Evolutionary conservation across 2,113 vertebrate species (phyloP).

Genomic region (Ailuropoda melanoleuca): DNA sequence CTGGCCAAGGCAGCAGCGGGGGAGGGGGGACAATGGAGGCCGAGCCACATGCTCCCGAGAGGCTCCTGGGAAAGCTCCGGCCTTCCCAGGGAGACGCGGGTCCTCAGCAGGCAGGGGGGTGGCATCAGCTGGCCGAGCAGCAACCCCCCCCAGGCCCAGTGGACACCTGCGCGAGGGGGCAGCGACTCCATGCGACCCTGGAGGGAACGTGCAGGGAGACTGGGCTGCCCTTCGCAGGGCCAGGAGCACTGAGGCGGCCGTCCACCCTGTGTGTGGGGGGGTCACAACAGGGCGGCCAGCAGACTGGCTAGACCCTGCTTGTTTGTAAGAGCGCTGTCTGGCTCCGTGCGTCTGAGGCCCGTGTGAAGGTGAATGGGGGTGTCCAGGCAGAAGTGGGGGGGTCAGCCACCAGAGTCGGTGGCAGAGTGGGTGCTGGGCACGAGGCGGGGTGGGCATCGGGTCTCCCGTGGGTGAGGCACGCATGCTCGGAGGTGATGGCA

Average conservation of each 20-base stretch:
- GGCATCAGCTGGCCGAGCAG: accelerated
- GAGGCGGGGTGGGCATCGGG: neutral
- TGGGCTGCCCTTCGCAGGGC: neutral
- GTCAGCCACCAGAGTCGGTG: neutral
- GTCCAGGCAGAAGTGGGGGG: no score
- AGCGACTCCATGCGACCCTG: no score
- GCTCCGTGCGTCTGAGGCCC: neutral
- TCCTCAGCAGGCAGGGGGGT: neutral
- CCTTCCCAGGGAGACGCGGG: neutral
- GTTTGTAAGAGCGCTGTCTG: neutral
- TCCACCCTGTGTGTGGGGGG: neutral
- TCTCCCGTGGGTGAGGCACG: accelerated
- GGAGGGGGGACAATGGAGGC: neutral
- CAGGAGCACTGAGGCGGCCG: neutral
- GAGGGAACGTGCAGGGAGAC: neutral
- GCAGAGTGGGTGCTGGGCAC: neutral
- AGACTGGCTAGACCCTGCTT: accelerated
- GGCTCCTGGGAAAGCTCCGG: no score
- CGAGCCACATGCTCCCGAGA: neutral
- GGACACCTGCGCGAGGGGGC: neutral
- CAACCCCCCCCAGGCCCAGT: neutral
- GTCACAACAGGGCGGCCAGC: neutral
- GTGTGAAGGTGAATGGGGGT: no score
- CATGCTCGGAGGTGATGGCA: accelerated
- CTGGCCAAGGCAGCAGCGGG: neutral